A percentile compares a stretch with the other conserved stretches of the same genome.
Evolutionary conservation across 1,140 invertebrate species (phyloP).

Genomic region (Eumaeus atala): DNA sequence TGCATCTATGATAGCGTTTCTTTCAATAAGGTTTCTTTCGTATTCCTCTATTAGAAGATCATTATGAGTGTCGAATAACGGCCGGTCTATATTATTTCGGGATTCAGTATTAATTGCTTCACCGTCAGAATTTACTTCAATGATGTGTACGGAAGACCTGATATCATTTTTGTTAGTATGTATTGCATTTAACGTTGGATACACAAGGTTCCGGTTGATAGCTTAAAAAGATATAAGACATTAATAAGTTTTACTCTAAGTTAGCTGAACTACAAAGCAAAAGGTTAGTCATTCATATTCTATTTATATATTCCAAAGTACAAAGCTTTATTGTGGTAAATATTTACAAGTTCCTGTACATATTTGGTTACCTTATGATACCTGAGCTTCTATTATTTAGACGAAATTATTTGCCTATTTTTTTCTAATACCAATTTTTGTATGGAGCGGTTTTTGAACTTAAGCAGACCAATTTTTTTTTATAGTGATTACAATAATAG

Average conservation of each 20-base stretch:
- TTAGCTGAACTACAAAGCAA: no score
- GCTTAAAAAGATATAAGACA: slow-evolving; percentile 27
- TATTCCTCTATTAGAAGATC: neutral
- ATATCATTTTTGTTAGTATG: slow-evolving; percentile 1
- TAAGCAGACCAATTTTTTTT: no score
- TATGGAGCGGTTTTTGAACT: no score
- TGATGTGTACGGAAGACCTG: slow-evolving; percentile 29
- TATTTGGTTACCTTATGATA: no score
- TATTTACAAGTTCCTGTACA: no score
- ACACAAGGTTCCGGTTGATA: slow-evolving; percentile 30
- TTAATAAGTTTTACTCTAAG: neutral
- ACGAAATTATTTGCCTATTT: no score
- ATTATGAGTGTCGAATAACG: neutral
- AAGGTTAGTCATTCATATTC: no score
- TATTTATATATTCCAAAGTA: no score
- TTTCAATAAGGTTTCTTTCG: neutral
- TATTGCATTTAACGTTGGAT: slow-evolving; percentile 18
- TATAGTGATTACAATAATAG: no score
- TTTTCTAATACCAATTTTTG: no score
- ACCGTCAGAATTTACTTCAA: slow-evolving; percentile 39
- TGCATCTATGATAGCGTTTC: neutral
- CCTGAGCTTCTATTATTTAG: no score
- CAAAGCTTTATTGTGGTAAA: no score
- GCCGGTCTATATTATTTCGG: neutral
- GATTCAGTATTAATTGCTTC: slow-evolving; percentile 13